Conservation (phyloP, 2,113 vertebrate genomes). For the Axis porcinus region DNA sequence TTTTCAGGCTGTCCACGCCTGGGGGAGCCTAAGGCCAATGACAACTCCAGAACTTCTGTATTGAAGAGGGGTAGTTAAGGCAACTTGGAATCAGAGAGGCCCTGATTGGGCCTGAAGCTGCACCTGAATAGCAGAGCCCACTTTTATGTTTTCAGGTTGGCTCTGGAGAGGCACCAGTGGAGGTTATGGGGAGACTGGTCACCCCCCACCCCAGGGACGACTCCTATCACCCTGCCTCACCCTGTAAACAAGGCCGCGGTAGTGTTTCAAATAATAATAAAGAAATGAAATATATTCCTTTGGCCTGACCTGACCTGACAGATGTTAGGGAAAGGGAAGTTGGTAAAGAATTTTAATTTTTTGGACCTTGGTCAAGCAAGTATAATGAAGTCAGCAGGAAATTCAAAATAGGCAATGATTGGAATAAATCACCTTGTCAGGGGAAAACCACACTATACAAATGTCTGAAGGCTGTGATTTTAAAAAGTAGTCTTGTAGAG, state of each 20-base stretch:
- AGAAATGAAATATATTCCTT: background rate
- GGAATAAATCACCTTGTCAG: background rate
- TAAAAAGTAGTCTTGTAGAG: background rate
- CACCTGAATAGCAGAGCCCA: rapidly evolving
- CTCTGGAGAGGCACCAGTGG: background rate
- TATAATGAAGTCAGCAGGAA: slow-evolving; percentile 25
- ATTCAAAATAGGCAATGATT: background rate
- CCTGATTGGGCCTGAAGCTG: background rate
- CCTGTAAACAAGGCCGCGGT: background rate
- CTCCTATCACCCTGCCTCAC: background rate
- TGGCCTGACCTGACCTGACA: background rate
- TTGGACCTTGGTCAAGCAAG: background rate
- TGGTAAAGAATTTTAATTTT: background rate
- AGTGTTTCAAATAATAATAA: background rate
- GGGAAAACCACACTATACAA: background rate
- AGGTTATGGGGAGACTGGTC: background rate
- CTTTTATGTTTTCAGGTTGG: background rate
- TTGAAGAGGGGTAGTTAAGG: background rate
- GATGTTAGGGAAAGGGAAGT: background rate
- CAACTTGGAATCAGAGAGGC: background rate
- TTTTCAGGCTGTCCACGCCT: background rate
- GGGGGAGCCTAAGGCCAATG: background rate
- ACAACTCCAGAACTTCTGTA: background rate
- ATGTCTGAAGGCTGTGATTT: background rate
- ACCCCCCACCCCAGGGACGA: background rate